These are phyloP conservation scores for Amphibalanus amphitrite DNA, from an alignment of 1,140 invertebrate genomes.

Conservation along the genomic window DNA sequence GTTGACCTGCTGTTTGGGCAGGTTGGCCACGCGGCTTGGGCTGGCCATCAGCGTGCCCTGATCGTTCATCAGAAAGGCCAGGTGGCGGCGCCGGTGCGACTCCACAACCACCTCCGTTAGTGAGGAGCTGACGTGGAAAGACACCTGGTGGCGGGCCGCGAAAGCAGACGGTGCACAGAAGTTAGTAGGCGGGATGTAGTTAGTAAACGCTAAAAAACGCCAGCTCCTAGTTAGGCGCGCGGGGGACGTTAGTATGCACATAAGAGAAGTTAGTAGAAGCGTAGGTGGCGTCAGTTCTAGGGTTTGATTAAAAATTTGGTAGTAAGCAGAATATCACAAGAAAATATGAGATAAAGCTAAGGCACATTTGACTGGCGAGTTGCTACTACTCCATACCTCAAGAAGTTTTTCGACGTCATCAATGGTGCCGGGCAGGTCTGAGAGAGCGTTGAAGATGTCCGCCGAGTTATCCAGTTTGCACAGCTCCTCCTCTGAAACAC, in stretches of 20 bases:
- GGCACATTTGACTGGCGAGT: too few relatives aligned
- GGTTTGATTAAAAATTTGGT: too few relatives aligned
- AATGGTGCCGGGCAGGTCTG: conserved; percentile 81
- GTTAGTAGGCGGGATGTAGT: too few relatives aligned
- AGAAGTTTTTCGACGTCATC: conserved; percentile 70
- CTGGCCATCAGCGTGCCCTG: conserved; percentile 73
- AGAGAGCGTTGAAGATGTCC: conserved; percentile 90
- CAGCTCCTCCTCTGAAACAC: conserved; percentile 53
- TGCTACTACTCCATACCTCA: too few relatives aligned
- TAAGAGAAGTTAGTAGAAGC: too few relatives aligned
- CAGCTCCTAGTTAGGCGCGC: too few relatives aligned
- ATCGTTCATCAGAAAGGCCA: conserved; percentile 92
- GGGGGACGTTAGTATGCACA: too few relatives aligned
- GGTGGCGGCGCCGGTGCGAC: conserved; percentile 70
- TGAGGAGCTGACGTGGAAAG: conserved; percentile 24
- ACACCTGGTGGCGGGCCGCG: conserved; percentile 11
- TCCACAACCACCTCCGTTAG: conserved; percentile 73
- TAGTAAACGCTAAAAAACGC: too few relatives aligned
- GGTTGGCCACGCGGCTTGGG: conserved; percentile 66
- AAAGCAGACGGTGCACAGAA: too few relatives aligned
- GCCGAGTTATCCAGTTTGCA: conserved; percentile 74
- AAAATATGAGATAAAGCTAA: too few relatives aligned
- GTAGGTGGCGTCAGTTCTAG: too few relatives aligned
- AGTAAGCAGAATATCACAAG: too few relatives aligned
- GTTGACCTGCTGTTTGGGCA: conserved; percentile 74